Conservation (phyloP, 2,888 invertebrate genomes). For the Aporophyla lueneburgensis region DNA sequence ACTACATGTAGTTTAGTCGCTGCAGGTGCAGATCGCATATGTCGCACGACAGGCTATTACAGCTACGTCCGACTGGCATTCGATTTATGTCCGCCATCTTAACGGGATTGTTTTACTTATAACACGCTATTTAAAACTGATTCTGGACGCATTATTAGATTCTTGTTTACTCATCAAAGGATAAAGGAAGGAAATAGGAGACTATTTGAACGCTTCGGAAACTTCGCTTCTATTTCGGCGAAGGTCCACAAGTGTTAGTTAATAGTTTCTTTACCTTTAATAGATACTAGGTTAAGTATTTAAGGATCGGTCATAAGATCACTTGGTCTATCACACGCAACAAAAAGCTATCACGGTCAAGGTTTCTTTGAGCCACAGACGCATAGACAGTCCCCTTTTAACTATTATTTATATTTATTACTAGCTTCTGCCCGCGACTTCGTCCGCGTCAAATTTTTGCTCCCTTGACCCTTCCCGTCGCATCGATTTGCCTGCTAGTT, state of each 20-base stretch:
- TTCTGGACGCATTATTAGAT: not conserved
- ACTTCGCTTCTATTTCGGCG: not conserved
- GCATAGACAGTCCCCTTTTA: not conserved
- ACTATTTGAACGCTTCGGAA: not conserved
- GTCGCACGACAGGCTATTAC: conserved; percentile 17
- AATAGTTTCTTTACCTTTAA: not conserved
- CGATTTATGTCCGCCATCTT: conserved; percentile 19
- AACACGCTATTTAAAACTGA: not conserved
- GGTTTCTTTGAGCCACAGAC: not conserved
- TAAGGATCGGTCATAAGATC: not conserved
- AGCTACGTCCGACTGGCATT: conserved; percentile 9
- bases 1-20: conserved; percentile 20
- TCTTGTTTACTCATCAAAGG: not conserved
- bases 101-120: conserved; percentile 19
- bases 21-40: conserved; percentile 49
- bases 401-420: not conserved
- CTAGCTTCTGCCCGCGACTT: no score
- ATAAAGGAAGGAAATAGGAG: no score
- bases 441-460: no score
- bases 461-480: no score
- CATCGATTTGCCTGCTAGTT: no score
- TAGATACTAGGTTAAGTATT: not conserved
- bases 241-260: not conserved
- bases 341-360: conserved; percentile 6
- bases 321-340: not conserved